A percentile compares a stretch with the other conserved stretches of the same genome.
Conservation (phyloP, 2,888 invertebrate species). For the Xiphydria camelus region DNA sequence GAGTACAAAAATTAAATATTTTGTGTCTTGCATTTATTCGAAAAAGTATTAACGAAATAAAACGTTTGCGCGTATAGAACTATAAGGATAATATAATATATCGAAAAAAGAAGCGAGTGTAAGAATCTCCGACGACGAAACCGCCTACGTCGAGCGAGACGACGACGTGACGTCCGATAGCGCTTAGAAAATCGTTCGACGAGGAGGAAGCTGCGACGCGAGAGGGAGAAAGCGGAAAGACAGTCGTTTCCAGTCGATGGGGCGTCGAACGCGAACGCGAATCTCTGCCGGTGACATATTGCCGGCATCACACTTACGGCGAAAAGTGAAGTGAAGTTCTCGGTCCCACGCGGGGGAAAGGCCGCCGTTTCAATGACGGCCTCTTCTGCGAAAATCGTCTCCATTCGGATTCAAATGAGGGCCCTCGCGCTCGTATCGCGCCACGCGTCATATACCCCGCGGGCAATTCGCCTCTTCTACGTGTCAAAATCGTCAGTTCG, state of each 20-base stretch:
- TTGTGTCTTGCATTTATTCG: too few species aligned
- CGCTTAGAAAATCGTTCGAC: background rate
- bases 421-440: conserved; percentile 48
- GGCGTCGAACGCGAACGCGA: conserved; percentile 38
- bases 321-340: conserved; percentile 35
- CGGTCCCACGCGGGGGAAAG: conserved; percentile 14
- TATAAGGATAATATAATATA: too few species aligned
- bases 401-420: conserved; percentile 58
- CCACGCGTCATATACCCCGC: conserved; percentile 46
- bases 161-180: too few species aligned
- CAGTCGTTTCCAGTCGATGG: conserved; percentile 40
- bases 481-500: too few species aligned
- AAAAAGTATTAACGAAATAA: too few species aligned
- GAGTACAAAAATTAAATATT: too few species aligned
- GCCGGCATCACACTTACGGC: conserved; percentile 44
- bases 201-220: too few species aligned
- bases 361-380: conserved; percentile 46
- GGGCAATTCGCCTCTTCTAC: conserved; percentile 1
- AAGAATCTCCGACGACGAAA: too few species aligned
- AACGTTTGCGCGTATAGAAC: too few species aligned
- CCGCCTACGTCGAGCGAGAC: too few species aligned
- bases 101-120: too few species aligned
- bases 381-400: conserved; percentile 52
- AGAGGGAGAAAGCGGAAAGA: conserved; percentile 15
- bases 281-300: conserved; percentile 53